Conservation (phyloP, 2,113 vertebrate species). For the Syngnathoides biaculeatus region DNA sequence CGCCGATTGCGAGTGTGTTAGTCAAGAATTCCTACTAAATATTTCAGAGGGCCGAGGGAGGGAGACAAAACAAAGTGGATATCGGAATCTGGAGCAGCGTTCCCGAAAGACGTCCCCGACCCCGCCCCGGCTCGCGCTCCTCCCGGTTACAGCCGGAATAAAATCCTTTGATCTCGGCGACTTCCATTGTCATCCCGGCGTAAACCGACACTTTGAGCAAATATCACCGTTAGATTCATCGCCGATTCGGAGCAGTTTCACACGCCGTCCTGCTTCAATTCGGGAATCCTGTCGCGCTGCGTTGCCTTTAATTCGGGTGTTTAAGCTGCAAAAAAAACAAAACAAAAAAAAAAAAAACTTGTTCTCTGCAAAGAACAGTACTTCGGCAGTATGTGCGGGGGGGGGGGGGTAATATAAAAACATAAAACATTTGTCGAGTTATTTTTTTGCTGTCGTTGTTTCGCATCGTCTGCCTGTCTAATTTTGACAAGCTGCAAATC, state of each 20-base stretch:
- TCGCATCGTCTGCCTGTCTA: no score
- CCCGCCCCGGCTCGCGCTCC: constrained; percentile 30
- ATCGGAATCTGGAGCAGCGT: constrained; percentile 67
- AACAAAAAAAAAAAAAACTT: no score
- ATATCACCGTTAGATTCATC: constrained; percentile 26
- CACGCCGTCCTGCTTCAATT: constrained; percentile 63
- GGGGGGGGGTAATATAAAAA: no score
- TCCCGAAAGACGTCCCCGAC: constrained; percentile 58
- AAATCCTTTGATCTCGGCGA: constrained; percentile 67
- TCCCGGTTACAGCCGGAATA: constrained; percentile 66
- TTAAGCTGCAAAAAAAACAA: not conserved
- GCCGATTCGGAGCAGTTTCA: constrained; percentile 60
- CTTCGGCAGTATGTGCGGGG: no score
- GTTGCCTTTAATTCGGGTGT: not conserved
- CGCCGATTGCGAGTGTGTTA: constrained; percentile 19
- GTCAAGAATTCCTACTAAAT: constrained; percentile 57
- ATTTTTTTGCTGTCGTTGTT: not conserved
- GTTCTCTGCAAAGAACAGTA: not conserved
- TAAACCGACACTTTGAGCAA: constrained; percentile 47
- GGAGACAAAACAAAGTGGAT: constrained; percentile 65
- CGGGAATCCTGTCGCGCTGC: constrained; percentile 28
- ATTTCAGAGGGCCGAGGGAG: constrained; percentile 67
- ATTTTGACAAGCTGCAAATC: no score
- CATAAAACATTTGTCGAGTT: not conserved
- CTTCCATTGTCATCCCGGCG: constrained; percentile 58